Conservation (phyloP, 2,888 invertebrate species). For the Melanostoma mellinum region DNA sequence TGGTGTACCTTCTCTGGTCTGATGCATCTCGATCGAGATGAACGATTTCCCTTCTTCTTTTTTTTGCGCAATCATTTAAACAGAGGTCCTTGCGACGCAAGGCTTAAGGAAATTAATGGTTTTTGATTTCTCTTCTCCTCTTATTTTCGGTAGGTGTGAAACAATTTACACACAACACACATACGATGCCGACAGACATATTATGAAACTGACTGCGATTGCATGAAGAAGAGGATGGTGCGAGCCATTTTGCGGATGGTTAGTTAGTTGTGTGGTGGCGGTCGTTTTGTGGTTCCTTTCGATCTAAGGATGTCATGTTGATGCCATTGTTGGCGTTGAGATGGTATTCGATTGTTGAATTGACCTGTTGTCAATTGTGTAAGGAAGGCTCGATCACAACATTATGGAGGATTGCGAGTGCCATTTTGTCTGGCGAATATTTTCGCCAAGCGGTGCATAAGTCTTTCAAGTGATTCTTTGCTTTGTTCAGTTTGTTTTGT, state of each 20-base stretch:
- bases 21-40: slow-evolving; percentile 42
- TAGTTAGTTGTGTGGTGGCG: slow-evolving; percentile 28
- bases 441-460: slow-evolving; percentile 25
- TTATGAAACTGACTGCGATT: not conserved
- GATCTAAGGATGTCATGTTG: slow-evolving; percentile 65
- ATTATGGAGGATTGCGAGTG: slow-evolving; percentile 55
- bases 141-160: slow-evolving; percentile 67
- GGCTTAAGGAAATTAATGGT: slow-evolving; percentile 69
- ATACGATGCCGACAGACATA: slow-evolving; percentile 36
- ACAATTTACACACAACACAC: slow-evolving; percentile 61
- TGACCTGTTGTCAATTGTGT: slow-evolving; percentile 69
- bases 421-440: slow-evolving; percentile 66
- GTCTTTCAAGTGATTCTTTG: slow-evolving; percentile 49
- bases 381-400: slow-evolving; percentile 52
- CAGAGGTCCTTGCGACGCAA: slow-evolving; percentile 54
- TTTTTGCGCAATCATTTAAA: slow-evolving; percentile 67
- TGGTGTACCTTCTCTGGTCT: slow-evolving; percentile 26
- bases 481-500: slow-evolving; percentile 55
- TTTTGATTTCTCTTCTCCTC: slow-evolving; percentile 40
- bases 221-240: slow-evolving; percentile 41
- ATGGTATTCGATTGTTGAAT: slow-evolving; percentile 54
- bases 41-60: slow-evolving; percentile 19
- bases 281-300: slow-evolving; percentile 58
- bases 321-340: slow-evolving; percentile 51
- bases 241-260: slow-evolving; percentile 60